These are phyloP conservation scores for Globia sparganii DNA, from an alignment of 2,888 invertebrate genomes.

Conservation along the genomic window DNA sequence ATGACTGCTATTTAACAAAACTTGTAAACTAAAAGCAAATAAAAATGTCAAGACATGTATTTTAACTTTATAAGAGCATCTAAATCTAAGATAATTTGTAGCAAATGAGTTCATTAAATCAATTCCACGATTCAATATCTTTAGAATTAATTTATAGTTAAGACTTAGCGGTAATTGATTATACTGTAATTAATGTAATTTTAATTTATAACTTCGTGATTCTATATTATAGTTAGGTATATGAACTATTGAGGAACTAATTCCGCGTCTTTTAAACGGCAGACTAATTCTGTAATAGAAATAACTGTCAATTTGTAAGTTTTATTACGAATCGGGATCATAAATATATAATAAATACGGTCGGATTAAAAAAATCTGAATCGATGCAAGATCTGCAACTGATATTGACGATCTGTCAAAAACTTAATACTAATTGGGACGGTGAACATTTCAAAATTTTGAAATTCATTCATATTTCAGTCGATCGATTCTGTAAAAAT, in stretches of 20 bases:
- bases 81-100: slow-evolving; percentile 37
- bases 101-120: slow-evolving; percentile 54
- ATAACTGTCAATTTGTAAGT: slow-evolving; percentile 35
- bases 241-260: slow-evolving; percentile 27
- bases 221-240: slow-evolving; percentile 27
- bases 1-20: slow-evolving; percentile 16
- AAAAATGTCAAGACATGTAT: slow-evolving; percentile 39
- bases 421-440: background rate
- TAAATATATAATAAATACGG: slow-evolving; percentile 27
- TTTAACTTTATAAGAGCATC: slow-evolving; percentile 18
- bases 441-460: background rate
- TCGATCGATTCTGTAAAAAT: no score
- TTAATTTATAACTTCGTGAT: slow-evolving; percentile 46
- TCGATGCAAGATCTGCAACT: background rate
- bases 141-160: slow-evolving; percentile 51
- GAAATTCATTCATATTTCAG: background rate
- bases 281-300: slow-evolving; percentile 21
- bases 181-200: slow-evolving; percentile 51
- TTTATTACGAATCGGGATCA: slow-evolving; percentile 26
- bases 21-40: slow-evolving; percentile 7
- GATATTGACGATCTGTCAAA: background rate
- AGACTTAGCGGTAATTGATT: slow-evolving; percentile 46
- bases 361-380: slow-evolving; percentile 16
- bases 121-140: slow-evolving; percentile 39
- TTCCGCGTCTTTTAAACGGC: slow-evolving; percentile 12